These are phyloP conservation scores for Telmatochromis sp. DNA, from an alignment of 2,113 vertebrate species.

Conservation along the genomic window DNA sequence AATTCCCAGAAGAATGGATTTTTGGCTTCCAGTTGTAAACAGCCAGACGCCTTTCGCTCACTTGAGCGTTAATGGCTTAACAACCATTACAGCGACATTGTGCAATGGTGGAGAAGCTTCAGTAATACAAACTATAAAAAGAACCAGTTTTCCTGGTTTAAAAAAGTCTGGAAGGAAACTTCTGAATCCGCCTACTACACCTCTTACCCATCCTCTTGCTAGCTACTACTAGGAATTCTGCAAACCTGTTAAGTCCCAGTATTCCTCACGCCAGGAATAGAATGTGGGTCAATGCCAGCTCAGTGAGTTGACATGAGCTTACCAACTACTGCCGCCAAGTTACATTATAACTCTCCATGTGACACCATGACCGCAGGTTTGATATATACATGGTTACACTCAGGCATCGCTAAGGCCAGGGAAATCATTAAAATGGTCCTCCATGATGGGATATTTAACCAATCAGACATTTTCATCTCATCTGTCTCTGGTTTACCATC, in stretches of 20 bases:
- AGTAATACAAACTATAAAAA: not conserved
- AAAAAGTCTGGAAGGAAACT: not conserved
- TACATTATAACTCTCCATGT: not conserved
- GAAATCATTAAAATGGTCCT: not conserved
- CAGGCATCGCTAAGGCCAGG: not conserved
- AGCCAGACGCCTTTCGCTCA: not conserved
- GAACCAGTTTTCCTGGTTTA: not conserved
- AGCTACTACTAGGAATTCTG: constrained; percentile 17
- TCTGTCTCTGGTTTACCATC: not conserved
- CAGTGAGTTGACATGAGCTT: constrained; percentile 45
- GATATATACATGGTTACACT: not conserved
- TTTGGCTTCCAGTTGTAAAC: not conserved
- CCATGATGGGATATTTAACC: not conserved
- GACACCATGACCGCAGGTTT: not conserved
- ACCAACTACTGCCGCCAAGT: constrained; percentile 42
- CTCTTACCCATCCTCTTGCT: not conserved
- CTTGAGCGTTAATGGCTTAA: not conserved
- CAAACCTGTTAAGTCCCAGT: constrained; percentile 33
- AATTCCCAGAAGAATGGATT: not conserved
- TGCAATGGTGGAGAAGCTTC: not conserved
- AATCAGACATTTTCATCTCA: not conserved
- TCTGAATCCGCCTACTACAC: not conserved
- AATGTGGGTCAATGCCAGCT: constrained; percentile 70
- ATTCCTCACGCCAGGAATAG: constrained; percentile 41
- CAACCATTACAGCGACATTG: not conserved